Evolutionary conservation across 2,888 invertebrate genomes (phyloP), one percentile per base, ranked within the genome.

Genomic region (Opisthograptis luteolata): DNA sequence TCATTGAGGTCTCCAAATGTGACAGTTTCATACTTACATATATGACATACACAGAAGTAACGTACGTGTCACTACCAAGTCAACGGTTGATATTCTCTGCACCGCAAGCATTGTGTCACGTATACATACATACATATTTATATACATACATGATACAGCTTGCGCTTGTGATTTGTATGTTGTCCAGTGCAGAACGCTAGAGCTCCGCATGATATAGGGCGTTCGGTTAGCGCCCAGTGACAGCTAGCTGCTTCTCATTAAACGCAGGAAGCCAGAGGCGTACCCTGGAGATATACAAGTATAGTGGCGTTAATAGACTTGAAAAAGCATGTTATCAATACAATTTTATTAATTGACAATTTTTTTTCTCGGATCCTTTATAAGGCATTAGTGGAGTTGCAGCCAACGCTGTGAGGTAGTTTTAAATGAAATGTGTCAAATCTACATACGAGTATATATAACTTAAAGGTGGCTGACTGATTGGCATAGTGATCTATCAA

Each of bases 201-300:
- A n/a, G 55, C 47, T 50, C 30, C 28, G 31, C 47, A 36, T 56
- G 55, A 55, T 52, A 39, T 52, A 55, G 52, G 54, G 48, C 60
- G 57, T 59, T 62, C 42, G 61, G 61, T 54, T 52, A 50, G 62
- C 58, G 47, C 48, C 47, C 54, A 66, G 58, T 67, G 67, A 67
- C 69, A 66, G 64, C 63, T 19, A 62, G 62, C 64, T 66, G 67
- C 67, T 74, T 70, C 69, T 73, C 70, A 73, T 74, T 73, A 75
- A 65, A 46, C 32, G 44, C 64, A 64, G 68, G 66, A 66, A 70
- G 48, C 46, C 19, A 35, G 22, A 10, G 31, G 28, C n/a, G n/a
- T n/a, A n/a, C n/a, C n/a, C n/a, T n/a, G n/a, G n/a, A n/a, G n/a
- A n/a, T n/a, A n/a, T n/a, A n/a, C n/a, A n/a, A n/a, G n/a, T n/a